These are phyloP conservation scores for Trypoxylus dichotomus DNA, from an alignment of 1,140 invertebrate genomes.

Conservation along the genomic window DNA sequence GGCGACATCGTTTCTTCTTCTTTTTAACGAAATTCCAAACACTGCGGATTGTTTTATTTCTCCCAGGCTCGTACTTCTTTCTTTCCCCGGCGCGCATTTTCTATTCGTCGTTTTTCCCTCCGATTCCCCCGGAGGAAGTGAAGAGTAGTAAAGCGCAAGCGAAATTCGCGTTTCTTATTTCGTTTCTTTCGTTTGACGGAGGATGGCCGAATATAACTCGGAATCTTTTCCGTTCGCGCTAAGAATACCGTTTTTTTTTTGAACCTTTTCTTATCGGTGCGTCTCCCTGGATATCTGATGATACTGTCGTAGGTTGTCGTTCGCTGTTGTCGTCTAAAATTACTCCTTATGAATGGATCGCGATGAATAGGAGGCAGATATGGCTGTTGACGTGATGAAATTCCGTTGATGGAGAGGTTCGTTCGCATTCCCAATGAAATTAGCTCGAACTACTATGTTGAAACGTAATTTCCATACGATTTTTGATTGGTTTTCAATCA, in stretches of 20 bases:
- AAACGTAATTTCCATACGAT: too few species aligned
- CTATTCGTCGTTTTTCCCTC: not conserved
- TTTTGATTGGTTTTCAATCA: too few species aligned
- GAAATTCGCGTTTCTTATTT: not conserved
- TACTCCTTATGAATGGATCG: not conserved
- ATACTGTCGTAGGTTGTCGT: not conserved
- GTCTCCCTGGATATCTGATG: not conserved
- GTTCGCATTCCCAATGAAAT: too few species aligned
- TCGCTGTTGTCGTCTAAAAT: not conserved
- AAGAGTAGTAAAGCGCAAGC: not conserved
- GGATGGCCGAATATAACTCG: not conserved
- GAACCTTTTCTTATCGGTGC: not conserved
- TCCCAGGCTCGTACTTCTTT: not conserved
- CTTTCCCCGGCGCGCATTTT: not conserved
- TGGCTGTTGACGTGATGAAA: too few species aligned
- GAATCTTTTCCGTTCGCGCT: not conserved
- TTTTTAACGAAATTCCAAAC: not conserved
- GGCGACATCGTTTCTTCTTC: not conserved
- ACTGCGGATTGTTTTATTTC: not conserved
- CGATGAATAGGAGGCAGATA: not conserved
- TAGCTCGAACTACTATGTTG: too few species aligned
- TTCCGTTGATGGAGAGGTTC: too few species aligned
- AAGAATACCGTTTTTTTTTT: not conserved
- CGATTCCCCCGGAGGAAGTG: not conserved
- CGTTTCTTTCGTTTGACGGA: not conserved